Evolutionary conservation across 2,888 invertebrate species (phyloP).

Genomic region (Schizotus pectinicornis): DNA sequence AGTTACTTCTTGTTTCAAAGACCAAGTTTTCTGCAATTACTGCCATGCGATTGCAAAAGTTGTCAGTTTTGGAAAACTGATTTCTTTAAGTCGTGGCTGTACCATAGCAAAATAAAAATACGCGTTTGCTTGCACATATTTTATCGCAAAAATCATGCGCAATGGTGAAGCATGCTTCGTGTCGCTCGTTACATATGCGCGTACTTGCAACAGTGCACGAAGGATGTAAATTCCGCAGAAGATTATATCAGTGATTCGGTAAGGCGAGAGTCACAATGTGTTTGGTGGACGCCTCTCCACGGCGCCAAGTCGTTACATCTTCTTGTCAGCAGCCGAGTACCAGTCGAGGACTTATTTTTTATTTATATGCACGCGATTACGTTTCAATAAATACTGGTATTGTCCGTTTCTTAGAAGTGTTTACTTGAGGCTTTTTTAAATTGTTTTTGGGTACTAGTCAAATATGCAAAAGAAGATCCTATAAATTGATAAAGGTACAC

Average conservation of each 20-base stretch:
- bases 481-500: background rate
- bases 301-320: conserved; percentile 26
- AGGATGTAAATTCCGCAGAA: conserved; percentile 26
- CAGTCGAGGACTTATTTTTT: conserved; percentile 16
- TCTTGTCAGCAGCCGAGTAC: background rate
- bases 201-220: conserved; percentile 5
- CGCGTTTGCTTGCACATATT: no score
- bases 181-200: conserved; percentile 2
- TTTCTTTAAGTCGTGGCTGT: no score
- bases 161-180: background rate
- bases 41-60: no score
- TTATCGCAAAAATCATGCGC: no score
- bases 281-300: conserved; percentile 8
- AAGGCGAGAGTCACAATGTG: conserved; percentile 24
- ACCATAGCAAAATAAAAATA: no score
- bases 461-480: conserved; percentile 5
- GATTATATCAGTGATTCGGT: conserved; percentile 30
- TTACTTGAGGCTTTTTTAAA: conserved; percentile 1
- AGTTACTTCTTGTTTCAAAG: no score
- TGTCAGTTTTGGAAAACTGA: no score
- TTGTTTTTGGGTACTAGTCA: conserved; percentile 5
- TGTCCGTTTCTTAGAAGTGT: conserved; percentile 18
- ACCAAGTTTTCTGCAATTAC: no score
- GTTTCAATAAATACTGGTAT: conserved; percentile 17
- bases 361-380: conserved; percentile 17